Conservation (phyloP, 2,113 vertebrate species). For the Gnathonemus longibarbis region DNA sequence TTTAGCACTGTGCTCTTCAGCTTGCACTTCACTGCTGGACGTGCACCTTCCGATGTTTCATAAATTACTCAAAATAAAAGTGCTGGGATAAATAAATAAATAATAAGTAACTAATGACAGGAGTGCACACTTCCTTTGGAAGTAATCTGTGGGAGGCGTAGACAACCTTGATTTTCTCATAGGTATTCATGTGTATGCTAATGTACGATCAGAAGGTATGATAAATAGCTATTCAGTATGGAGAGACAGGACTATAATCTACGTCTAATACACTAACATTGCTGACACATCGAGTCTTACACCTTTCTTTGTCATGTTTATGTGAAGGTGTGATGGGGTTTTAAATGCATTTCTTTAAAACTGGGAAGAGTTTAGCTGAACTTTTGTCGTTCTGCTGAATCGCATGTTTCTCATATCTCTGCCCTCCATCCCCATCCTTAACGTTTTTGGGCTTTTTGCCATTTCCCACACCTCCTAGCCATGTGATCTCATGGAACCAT, state of each 20-base stretch:
- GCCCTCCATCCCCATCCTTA: neutral
- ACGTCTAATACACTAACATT: neutral
- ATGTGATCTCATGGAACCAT: constrained; percentile 19
- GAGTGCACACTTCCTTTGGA: constrained; percentile 23
- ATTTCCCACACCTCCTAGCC: constrained; percentile 17
- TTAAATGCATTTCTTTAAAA: constrained; percentile 29
- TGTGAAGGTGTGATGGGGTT: constrained; percentile 6
- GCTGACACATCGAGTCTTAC: constrained; percentile 25
- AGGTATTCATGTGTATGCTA: constrained; percentile 30
- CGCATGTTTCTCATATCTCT: neutral
- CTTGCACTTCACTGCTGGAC: neutral
- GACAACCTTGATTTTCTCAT: constrained; percentile 17
- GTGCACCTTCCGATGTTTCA: neutral
- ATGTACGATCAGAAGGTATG: constrained; percentile 30
- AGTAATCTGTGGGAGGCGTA: constrained; percentile 29
- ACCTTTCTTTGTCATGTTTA: constrained; percentile 1
- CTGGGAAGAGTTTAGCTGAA: constrained; percentile 10
- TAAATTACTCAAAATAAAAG: constrained; percentile 4
- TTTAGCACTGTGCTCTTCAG: constrained; percentile 5
- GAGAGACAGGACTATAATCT: constrained; percentile 23
- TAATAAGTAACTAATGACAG: neutral
- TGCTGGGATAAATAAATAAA: neutral
- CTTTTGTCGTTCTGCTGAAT: constrained; percentile 30
- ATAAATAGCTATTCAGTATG: constrained; percentile 30
- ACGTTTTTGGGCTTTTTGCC: constrained; percentile 36